Evolutionary conservation across 30 jellyfish, hydroid and myxozoan genomes (phyloP).

Genomic region (Chironex yamaguchii): DNA sequence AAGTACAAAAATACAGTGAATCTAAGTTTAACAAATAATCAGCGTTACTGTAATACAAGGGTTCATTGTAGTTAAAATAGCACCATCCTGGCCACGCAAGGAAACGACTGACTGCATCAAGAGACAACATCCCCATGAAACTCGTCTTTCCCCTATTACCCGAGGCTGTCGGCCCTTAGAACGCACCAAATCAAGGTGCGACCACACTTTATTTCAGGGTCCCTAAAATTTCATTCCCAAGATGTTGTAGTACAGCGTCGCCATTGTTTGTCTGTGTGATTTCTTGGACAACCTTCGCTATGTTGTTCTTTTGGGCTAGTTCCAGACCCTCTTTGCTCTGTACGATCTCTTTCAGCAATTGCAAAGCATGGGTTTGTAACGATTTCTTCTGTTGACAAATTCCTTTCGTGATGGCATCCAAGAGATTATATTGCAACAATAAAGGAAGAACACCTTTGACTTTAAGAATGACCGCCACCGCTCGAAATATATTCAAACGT

Average conservation of each 20-base stretch:
- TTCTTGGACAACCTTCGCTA: slow-evolving; percentile 22
- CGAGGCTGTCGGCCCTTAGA: too few species aligned
- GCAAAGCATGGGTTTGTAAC: slow-evolving; percentile 59
- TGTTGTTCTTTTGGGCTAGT: slow-evolving; percentile 34
- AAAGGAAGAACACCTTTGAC: slow-evolving; percentile 36
- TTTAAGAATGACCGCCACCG: slow-evolving; percentile 49
- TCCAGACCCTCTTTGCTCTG: slow-evolving; percentile 60
- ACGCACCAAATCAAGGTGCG: too few species aligned
- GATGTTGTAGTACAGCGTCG: slow-evolving; percentile 68
- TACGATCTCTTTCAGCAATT: slow-evolving; percentile 43
- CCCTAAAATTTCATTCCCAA: slow-evolving; percentile 41
- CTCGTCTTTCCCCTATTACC: too few species aligned
- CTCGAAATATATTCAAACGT: slow-evolving; percentile 59
- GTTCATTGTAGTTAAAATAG: too few species aligned
- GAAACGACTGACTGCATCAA: too few species aligned
- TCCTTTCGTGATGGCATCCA: slow-evolving; percentile 64
- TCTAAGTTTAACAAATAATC: too few species aligned
- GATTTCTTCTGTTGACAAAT: slow-evolving; percentile 32
- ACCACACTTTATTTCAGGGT: slow-evolving; percentile 1
- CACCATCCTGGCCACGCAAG: too few species aligned
- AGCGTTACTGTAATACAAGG: too few species aligned
- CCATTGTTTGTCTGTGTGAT: slow-evolving; percentile 13
- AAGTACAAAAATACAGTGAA: too few species aligned
- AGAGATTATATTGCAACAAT: slow-evolving; percentile 45
- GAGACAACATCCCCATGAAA: too few species aligned